Evolutionary conservation across 2,113 vertebrate genomes (phyloP).

Genomic region (Genyomyrus donnyi): DNA sequence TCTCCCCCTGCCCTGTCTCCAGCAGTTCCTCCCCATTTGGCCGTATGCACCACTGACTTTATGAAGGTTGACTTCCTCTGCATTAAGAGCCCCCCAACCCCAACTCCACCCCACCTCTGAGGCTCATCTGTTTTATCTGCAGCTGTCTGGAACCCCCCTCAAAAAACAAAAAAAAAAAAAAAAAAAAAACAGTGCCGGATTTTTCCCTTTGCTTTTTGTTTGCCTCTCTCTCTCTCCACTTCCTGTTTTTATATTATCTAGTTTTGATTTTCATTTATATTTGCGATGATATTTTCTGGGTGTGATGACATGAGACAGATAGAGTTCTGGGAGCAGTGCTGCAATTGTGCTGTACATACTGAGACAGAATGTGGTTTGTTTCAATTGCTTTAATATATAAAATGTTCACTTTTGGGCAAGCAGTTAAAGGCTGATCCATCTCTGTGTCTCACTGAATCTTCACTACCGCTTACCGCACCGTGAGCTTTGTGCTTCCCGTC

Average conservation of each 20-base stretch:
- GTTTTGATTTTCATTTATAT: background rate
- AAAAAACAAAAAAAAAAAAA: no score
- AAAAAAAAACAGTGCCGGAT: no score
- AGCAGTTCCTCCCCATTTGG: conserved; percentile 61
- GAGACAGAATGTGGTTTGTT: background rate
- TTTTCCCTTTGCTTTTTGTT: no score
- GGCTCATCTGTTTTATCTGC: conserved; percentile 44
- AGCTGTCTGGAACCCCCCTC: conserved; percentile 38
- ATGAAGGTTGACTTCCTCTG: conserved; percentile 51
- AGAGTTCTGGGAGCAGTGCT: background rate
- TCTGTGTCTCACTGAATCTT: background rate
- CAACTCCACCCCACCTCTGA: conserved; percentile 20
- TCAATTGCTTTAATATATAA: background rate
- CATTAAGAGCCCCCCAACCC: conserved; percentile 5
- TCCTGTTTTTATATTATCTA: background rate
- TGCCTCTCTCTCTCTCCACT: background rate
- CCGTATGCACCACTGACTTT: conserved; percentile 44
- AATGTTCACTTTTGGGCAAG: background rate
- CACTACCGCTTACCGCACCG: background rate
- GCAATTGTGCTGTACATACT: background rate
- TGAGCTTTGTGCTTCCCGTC: background rate
- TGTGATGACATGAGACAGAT: background rate
- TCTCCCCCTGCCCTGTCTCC: conserved; percentile 43
- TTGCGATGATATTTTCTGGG: background rate
- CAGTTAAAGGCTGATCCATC: background rate